Conservation (phyloP, 1,140 invertebrate species). For the Drosophila ohnishii region DNA sequence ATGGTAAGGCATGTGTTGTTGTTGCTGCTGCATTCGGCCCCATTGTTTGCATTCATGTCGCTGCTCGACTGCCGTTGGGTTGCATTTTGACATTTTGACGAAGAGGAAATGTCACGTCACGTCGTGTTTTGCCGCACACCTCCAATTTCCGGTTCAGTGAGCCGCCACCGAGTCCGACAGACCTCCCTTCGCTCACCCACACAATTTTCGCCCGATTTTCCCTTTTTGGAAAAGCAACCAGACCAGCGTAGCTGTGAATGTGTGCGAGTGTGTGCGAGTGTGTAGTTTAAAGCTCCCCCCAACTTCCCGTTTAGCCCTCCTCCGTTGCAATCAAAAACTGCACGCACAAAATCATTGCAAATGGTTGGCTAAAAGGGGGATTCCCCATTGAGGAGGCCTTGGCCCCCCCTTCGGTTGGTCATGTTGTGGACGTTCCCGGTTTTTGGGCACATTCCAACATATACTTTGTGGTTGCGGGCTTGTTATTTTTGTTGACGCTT, state of each 20-base stretch:
- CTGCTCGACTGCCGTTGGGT: conserved; percentile 42
- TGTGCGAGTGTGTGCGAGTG: background rate
- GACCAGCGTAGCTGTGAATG: conserved; percentile 1
- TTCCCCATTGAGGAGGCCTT: background rate
- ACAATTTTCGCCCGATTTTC: background rate
- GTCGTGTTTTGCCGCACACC: conserved; percentile 83
- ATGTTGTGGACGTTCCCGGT: conserved; percentile 59
- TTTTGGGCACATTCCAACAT: conserved; percentile 43
- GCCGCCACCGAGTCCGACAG: conserved; percentile 48
- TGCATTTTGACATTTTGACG: conserved; percentile 83
- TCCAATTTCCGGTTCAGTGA: conserved; percentile 83
- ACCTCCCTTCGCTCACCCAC: background rate
- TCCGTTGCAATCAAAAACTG: conserved; percentile 65
- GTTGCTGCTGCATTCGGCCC: conserved; percentile 33
- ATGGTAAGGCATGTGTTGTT: conserved; percentile 38
- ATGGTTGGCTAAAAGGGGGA: conserved; percentile 17
- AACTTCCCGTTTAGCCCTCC: background rate
- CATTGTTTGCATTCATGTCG: conserved; percentile 66
- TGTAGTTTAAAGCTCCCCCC: conserved; percentile 24
- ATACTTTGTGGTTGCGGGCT: conserved; percentile 56
- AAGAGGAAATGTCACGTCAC: conserved; percentile 83
- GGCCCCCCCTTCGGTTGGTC: conserved; percentile 28
- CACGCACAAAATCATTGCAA: conserved; percentile 64
- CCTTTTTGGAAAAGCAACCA: conserved; percentile 18
- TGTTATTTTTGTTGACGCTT: background rate